A percentile compares a stretch with the other conserved stretches of the same genome.
Evolutionary conservation across 2,113 vertebrate species (phyloP).

Genomic region (Gambusia affinis): DNA sequence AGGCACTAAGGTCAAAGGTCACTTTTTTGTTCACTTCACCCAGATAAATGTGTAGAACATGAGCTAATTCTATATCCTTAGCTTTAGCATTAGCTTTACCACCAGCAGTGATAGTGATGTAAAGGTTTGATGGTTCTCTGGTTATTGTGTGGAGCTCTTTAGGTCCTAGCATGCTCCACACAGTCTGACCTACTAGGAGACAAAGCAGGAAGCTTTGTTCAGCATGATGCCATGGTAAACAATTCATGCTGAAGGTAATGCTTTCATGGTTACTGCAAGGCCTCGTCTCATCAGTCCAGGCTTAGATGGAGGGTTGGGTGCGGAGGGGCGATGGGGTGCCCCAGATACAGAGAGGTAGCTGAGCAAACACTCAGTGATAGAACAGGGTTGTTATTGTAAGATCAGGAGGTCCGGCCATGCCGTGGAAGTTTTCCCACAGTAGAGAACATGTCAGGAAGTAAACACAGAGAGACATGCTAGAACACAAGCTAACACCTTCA

Average conservation of each 20-base stretch:
- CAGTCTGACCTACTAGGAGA: conserved; percentile 60
- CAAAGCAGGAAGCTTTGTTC: conserved; percentile 59
- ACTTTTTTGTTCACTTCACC: too few relatives aligned
- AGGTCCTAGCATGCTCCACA: conserved; percentile 5
- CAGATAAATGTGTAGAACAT: too few relatives aligned
- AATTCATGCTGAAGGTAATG: conserved; percentile 59
- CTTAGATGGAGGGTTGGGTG: conserved; percentile 45
- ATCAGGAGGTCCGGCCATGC: conserved; percentile 54
- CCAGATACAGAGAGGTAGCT: conserved; percentile 69
- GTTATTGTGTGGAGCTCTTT: background rate
- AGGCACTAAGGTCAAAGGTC: too few relatives aligned
- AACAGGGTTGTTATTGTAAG: conserved; percentile 71
- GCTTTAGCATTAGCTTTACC: too few relatives aligned
- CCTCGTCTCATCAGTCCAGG: conserved; percentile 43
- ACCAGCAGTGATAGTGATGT: too few relatives aligned
- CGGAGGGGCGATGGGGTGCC: conserved; percentile 11
- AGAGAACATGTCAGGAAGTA: conserved; percentile 33
- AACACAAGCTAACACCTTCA: conserved; percentile 35
- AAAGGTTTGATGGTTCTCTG: background rate
- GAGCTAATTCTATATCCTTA: too few relatives aligned
- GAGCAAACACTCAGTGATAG: conserved; percentile 66
- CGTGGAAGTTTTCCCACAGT: conserved; percentile 73
- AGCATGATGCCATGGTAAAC: conserved; percentile 36
- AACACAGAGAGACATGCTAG: conserved; percentile 17
- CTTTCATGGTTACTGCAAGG: conserved; percentile 63